Base-by-base conservation (phyloP, 2,113 vertebrate species). In the Hippopotamus amphibius region DNA sequence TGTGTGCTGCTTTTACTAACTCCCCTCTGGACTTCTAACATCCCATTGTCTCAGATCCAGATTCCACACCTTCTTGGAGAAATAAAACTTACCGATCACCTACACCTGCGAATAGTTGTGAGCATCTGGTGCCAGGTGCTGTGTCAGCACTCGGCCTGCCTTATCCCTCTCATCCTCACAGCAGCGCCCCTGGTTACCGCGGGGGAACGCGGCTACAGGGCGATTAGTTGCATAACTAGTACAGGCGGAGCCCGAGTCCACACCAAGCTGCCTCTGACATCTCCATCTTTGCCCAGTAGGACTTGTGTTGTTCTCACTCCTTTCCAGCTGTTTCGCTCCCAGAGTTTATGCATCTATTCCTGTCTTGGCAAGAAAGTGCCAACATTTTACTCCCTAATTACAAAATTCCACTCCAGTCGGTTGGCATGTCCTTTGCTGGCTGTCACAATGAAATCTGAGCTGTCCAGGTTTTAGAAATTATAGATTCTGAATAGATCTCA, bases 131-230 rank as follows among this genome's bases (percentile, higher is more conserved):
- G 5, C 85, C 61, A 30, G 50, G 8, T 28, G 1, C 48, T 3
- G 11, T 30, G 48, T 46, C 21, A 2, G 85, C 33, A 0, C 4
- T 5, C 8, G 5, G 41, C 48, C 2, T 4, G 2, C 0, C 0
- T 43, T 6, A 7, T 7, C 65, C 37, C 66, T 63, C 7, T 13
- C 1, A 1, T 17, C 24, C 17, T 10, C 57, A 9, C 33, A 16
- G 83, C 33, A 7, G 72, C 26, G 3, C 71, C 16, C 53, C 41
- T 59, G 1, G n/a, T 24, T 24, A 3, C 50, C 3, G 30, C 10
- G 22, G 71, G 43, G 33, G 30, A 57, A 33, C 22, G 17, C 15
- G 26, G 66, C 48, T 48, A 66, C n/a, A 19, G 2, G 24, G 48
- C 66, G 46, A 9, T 46, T 28, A 8, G 55, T 65, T 74, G 37